These are phyloP conservation scores for Pristionchus mayeri DNA, from an alignment of 2,888 invertebrate species.

Conservation along the genomic window DNA sequence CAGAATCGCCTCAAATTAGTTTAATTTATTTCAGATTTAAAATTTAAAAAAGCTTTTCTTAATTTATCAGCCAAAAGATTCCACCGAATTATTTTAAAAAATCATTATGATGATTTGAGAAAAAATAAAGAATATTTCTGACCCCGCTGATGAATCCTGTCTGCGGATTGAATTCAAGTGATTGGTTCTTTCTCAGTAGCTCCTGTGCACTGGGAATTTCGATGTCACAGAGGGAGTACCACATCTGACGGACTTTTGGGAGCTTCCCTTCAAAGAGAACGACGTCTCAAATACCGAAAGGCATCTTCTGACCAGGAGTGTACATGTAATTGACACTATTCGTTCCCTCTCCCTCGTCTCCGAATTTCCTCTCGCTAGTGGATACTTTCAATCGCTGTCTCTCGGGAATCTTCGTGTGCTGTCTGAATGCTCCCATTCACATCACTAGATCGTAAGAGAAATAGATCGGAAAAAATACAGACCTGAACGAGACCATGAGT, in stretches of 20 bases:
- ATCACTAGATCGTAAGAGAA: neutral
- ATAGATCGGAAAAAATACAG: neutral
- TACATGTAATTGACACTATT: conserved; percentile 61
- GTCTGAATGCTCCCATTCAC: conserved; percentile 52
- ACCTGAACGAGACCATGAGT: conserved; percentile 71
- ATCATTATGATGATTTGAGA: neutral
- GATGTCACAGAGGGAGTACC: conserved; percentile 78
- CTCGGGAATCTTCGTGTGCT: conserved; percentile 73
- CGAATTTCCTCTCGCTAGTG: conserved; percentile 43
- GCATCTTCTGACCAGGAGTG: conserved; percentile 53
- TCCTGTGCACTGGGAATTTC: conserved; percentile 64
- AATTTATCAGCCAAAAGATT: no score
- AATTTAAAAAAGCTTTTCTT: no score
- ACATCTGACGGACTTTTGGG: conserved; percentile 78
- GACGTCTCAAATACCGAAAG: neutral
- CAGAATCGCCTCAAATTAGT: neutral
- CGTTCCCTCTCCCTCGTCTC: conserved; percentile 38
- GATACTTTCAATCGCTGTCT: conserved; percentile 69
- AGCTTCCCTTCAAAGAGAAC: conserved; percentile 60
- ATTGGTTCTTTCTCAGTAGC: conserved; percentile 49
- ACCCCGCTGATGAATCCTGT: conserved; percentile 67
- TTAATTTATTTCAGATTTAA: neutral
- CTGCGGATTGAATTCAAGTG: conserved; percentile 47
- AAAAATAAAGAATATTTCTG: conserved; percentile 1
- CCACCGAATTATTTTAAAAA: no score